A percentile compares a stretch with the other conserved stretches of the same genome.
Conservation (phyloP, 2,113 vertebrate species). For the Cyprinodon variegatus region DNA sequence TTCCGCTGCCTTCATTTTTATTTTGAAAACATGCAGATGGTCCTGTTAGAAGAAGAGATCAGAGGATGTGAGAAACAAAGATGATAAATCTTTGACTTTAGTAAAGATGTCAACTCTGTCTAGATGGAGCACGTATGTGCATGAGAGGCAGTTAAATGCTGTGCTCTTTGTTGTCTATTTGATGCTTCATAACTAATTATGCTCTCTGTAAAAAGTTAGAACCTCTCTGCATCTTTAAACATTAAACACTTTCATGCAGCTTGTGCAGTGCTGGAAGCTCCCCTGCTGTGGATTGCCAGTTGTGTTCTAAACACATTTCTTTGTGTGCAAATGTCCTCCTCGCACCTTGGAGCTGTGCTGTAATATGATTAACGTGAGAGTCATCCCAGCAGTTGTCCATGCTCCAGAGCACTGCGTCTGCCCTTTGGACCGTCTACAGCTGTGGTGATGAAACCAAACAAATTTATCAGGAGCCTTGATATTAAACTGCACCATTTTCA, state of each 20-base stretch:
- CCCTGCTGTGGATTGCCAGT: constrained; percentile 47
- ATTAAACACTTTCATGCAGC: constrained; percentile 51
- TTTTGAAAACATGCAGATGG: constrained; percentile 64
- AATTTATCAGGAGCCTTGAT: constrained; percentile 74
- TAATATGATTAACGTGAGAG: constrained; percentile 76
- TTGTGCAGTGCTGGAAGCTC: constrained; percentile 30
- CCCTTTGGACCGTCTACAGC: constrained; percentile 73
- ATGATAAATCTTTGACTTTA: constrained; percentile 54
- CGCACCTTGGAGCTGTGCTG: constrained; percentile 67
- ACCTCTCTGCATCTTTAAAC: constrained; percentile 60
- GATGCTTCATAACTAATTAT: constrained; percentile 64
- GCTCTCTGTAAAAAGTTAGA: constrained; percentile 43
- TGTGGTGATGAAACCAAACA: constrained; percentile 75
- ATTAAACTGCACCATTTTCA: constrained; percentile 77
- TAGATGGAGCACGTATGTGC: constrained; percentile 54
- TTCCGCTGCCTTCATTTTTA: constrained; percentile 47
- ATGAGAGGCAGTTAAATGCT: constrained; percentile 57
- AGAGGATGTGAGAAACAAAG: constrained; percentile 50
- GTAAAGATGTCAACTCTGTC: constrained; percentile 50
- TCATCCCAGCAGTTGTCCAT: constrained; percentile 66
- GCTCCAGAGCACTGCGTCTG: constrained; percentile 60
- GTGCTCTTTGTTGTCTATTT: constrained; percentile 58
- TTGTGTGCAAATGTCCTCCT: constrained; percentile 74
- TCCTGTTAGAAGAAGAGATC: constrained; percentile 53
- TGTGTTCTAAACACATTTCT: constrained; percentile 73